phyloP scores from a whole-genome alignment of 2,888 invertebrate species.

The Euzetes globulus region DNA sequence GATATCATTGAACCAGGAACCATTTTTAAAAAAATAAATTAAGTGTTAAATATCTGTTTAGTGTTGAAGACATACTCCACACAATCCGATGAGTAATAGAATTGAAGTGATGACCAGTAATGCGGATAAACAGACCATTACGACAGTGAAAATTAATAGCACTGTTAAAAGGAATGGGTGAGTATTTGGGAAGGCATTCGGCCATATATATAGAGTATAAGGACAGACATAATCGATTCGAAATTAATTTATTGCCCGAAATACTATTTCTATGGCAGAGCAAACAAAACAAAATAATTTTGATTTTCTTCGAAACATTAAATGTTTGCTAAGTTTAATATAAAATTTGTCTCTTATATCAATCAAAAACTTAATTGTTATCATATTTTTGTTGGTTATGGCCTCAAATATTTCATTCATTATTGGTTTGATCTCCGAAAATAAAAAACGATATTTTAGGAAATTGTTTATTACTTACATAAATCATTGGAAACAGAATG shows the following conservation, averaged over 20 bases:
- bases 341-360: neutral
- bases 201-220: neutral
- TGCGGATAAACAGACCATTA: constrained; percentile 25
- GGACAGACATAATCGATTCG: neutral
- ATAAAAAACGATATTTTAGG: no score
- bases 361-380: neutral
- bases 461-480: constrained; percentile 5
- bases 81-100: constrained; percentile 14
- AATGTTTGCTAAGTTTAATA: neutral
- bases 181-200: neutral
- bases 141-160: constrained; percentile 15
- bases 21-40: neutral
- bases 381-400: neutral
- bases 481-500: constrained; percentile 18
- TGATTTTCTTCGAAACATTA: neutral
- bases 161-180: neutral
- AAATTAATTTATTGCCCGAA: constrained; percentile 4
- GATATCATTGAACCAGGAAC: no score
- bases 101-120: constrained; percentile 13
- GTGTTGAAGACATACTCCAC: constrained; percentile 1
- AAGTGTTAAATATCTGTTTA: neutral
- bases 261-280: no score
- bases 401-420: no score
- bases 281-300: no score
- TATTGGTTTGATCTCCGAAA: no score